phyloP scores from a whole-genome alignment of 1,140 invertebrate species.

The Drosophila lacertosa region DNA sequence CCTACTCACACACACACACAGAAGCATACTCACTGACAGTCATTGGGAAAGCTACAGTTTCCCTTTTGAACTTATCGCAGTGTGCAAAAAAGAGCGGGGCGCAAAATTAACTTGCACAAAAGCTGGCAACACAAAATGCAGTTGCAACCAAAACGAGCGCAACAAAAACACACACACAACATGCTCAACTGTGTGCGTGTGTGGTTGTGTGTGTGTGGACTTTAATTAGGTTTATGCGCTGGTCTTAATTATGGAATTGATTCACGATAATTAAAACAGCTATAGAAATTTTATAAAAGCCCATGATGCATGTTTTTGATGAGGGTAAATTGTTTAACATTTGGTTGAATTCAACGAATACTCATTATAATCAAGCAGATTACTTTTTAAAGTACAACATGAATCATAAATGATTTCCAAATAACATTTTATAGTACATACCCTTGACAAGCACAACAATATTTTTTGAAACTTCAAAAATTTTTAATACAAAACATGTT shows the following conservation, averaged over 20 bases:
- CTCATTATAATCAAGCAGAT: too few species aligned
- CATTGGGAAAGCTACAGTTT: conserved; percentile 24
- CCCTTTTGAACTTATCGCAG: conserved; percentile 26
- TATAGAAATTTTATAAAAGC: background rate
- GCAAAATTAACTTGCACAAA: conserved; percentile 65
- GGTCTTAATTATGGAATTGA: conserved; percentile 8
- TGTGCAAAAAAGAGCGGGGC: conserved; percentile 15
- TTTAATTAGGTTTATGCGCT: conserved; percentile 33
- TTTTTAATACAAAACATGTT: too few species aligned
- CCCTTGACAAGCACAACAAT: too few species aligned
- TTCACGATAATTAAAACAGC: background rate
- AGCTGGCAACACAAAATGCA: conserved; percentile 39
- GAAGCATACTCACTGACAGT: conserved; percentile 4
- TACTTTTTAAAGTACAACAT: too few species aligned
- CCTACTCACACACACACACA: conserved; percentile 21
- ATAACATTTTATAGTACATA: too few species aligned
- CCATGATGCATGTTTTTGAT: background rate
- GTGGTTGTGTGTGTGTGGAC: background rate
- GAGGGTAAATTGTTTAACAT: too few species aligned
- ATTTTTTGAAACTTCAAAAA: too few species aligned
- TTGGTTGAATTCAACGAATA: background rate
- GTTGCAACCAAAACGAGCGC: conserved; percentile 48
- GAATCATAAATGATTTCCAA: too few species aligned
- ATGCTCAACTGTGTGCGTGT: background rate
- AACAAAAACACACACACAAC: conserved; percentile 12